These are phyloP conservation scores for Leptinotarsa texana DNA, from an alignment of 1,140 invertebrate genomes.

Conservation along the genomic window DNA sequence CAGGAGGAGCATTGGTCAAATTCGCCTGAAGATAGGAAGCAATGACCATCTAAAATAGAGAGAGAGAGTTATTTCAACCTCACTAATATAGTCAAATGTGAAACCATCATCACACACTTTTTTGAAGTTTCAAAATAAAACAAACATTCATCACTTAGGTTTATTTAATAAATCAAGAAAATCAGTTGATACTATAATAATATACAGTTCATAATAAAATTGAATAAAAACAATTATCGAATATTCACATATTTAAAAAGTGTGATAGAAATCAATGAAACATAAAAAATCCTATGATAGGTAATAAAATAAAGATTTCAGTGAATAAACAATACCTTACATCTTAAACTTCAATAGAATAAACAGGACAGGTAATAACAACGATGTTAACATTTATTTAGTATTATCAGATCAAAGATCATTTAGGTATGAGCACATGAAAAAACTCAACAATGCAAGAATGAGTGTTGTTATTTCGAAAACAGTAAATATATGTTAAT, in stretches of 20 bases:
- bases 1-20: too few relatives aligned
- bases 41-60: too few relatives aligned
- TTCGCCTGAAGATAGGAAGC: too few relatives aligned
- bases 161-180: slow-evolving; percentile 1
- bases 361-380: slow-evolving; percentile 49
- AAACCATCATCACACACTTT: too few relatives aligned
- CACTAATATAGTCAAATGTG: too few relatives aligned
- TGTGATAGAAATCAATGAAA: slow-evolving; percentile 35
- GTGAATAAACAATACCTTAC: slow-evolving; percentile 46
- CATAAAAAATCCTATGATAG: slow-evolving; percentile 30
- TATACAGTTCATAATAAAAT: slow-evolving; percentile 40
- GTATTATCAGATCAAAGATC: slow-evolving; percentile 25
- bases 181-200: slow-evolving; percentile 15
- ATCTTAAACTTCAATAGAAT: slow-evolving; percentile 51
- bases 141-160: neutral
- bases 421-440: slow-evolving; percentile 22
- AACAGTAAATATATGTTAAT: neutral
- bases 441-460: neutral
- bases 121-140: too few relatives aligned
- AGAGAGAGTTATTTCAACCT: too few relatives aligned
- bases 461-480: neutral
- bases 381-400: slow-evolving; percentile 43
- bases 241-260: slow-evolving; percentile 41
- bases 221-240: slow-evolving; percentile 41
- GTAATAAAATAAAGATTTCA: slow-evolving; percentile 33